Evolutionary conservation across 2,797 vertebrate species (phyloP), one percentile per base, ranked within the genome.

Genomic region (Echiichthys vipera): DNA sequence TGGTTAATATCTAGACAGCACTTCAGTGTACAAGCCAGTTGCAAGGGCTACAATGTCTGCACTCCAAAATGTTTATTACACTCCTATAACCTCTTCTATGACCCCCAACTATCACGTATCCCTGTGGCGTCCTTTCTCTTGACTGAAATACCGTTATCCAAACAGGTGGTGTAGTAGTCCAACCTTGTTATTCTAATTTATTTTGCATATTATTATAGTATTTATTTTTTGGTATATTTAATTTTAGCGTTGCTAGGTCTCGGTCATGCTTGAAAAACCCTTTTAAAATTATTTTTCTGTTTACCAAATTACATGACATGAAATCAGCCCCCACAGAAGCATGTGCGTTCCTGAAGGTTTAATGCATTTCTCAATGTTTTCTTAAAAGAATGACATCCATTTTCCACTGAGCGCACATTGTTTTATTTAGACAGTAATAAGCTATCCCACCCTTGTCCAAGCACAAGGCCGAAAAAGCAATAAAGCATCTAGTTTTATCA

Each of bases 171-270:
- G 40, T 50, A 54, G 40, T 50, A 54, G 71, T 78, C 83, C 85
- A 81, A 77, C 70, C 39, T 74, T 61, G 57, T 84, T 83, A 58
- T 76, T 87, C 67, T 93, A 91, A 93, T 91, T 91, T 93, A 93
- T 94, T 93, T 93, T 86, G 77, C 85, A 87, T 88, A 90, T 89
- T 55, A 83, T 88, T 88, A 88, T 90, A 88, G 76, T 93, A 92
- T 93, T 93, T 93, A 91, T 92, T 91, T 49, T 90, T 93, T 92
- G 87, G 72, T 89, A 89, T 93, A 93, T 92, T 93, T 93, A 85
- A 91, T 84, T 89, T 80, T 86, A 83, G 80, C 87, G 65, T 88
- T 80, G 81, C 82, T 88, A 84, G 76, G 54, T 84, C 57, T 87
- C 82, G 77, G 77, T 81, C 71, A 88, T 83, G 78, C 84, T 87